Conservation (phyloP, 2,797 vertebrate species). For the Myioborus miniatus region DNA sequence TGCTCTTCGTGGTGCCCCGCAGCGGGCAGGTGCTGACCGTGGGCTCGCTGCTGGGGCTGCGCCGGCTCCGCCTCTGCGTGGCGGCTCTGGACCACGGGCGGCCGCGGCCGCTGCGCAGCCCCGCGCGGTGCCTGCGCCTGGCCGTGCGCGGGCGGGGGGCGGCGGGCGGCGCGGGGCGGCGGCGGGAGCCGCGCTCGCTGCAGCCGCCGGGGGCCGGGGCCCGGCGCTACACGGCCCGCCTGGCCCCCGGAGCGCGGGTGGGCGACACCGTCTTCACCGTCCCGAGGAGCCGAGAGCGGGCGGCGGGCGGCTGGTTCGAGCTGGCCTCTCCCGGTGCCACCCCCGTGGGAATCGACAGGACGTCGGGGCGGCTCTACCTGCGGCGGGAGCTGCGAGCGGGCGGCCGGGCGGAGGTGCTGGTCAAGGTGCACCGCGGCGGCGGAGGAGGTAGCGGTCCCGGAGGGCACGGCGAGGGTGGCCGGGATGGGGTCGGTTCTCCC, state of each 20-base stretch:
- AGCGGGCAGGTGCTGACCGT: conserved; percentile 78
- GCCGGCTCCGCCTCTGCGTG: conserved; percentile 62
- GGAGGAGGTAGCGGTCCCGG: neutral
- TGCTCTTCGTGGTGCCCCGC: conserved; percentile 78
- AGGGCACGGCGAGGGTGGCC: neutral
- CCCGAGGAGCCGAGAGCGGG: conserved; percentile 78
- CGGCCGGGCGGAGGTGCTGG: neutral
- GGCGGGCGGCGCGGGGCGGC: neutral
- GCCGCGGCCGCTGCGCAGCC: conserved; percentile 67
- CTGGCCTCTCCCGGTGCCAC: conserved; percentile 66
- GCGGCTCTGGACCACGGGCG: conserved; percentile 73
- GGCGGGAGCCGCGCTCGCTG: neutral
- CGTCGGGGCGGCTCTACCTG: conserved; percentile 81
- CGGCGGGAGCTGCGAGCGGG: conserved; percentile 5
- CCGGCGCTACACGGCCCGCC: conserved; percentile 76
- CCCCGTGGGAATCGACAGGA: conserved; percentile 79
- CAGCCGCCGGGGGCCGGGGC: neutral
- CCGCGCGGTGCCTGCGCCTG: conserved; percentile 47
- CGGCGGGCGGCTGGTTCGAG: conserved; percentile 78
- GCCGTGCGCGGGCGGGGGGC: neutral
- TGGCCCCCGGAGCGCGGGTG: conserved; percentile 74
- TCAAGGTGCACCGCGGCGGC: conserved; percentile 35
- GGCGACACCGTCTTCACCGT: conserved; percentile 87
- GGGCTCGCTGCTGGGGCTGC: conserved; percentile 71
- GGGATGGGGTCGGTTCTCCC: neutral